phyloP scores from a whole-genome alignment of 2,888 invertebrate genomes.

The Dicroscelio sp. region DNA sequence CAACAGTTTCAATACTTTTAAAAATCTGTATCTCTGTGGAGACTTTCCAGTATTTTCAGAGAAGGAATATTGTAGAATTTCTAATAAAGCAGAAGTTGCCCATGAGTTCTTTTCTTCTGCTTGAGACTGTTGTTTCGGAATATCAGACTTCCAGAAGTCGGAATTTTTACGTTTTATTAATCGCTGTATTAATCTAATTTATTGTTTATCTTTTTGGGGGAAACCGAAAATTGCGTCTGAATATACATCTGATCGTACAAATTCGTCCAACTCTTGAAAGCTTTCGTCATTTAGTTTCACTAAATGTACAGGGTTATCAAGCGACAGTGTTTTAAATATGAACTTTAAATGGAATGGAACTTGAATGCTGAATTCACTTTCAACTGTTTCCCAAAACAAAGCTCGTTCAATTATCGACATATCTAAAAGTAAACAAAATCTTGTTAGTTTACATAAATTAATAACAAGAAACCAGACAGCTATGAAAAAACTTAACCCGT shows the following conservation, averaged over 20 bases:
- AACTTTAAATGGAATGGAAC: constrained; percentile 3
- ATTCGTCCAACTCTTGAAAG: background rate
- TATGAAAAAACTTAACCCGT: no score
- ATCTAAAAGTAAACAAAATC: background rate
- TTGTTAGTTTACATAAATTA: no score
- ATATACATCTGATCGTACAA: constrained; percentile 2
- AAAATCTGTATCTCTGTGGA: background rate
- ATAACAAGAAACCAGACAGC: no score
- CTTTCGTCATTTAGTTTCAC: background rate
- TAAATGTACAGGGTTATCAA: constrained; percentile 10
- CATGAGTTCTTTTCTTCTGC: background rate
- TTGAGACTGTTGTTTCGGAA: background rate
- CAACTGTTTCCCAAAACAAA: constrained; percentile 23
- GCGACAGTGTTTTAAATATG: background rate
- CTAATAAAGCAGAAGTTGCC: background rate
- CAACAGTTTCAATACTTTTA: background rate
- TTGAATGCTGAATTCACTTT: background rate
- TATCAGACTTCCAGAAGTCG: background rate
- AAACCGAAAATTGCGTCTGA: background rate
- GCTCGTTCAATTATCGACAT: background rate
- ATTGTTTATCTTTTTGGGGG: background rate
- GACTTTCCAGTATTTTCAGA: background rate
- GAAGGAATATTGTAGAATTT: background rate
- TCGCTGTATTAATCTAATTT: background rate
- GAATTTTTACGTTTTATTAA: background rate